phyloP scores from a whole-genome alignment of 2,113 vertebrate species.

The Turdus rufiventris region DNA sequence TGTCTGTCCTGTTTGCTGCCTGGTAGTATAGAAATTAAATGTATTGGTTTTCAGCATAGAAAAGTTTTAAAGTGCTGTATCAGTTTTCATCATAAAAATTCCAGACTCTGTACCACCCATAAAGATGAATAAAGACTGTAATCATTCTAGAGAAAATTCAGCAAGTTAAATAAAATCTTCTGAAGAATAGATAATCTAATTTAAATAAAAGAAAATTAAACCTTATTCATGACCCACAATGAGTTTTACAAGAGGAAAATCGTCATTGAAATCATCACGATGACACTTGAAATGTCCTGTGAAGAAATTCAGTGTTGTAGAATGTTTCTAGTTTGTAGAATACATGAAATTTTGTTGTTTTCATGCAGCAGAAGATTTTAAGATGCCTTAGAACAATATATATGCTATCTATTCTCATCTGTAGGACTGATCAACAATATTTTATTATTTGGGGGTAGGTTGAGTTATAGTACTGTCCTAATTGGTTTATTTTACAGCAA shows the following conservation, averaged over 20 bases:
- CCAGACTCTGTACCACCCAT: conserved; percentile 1
- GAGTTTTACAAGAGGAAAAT: neutral
- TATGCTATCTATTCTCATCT: neutral
- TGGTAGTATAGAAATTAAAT: neutral
- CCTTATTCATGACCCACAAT: neutral
- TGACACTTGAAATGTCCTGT: neutral
- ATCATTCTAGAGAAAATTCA: neutral
- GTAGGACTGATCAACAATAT: neutral
- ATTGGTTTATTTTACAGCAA: neutral
- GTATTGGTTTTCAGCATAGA: neutral
- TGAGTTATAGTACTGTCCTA: neutral
- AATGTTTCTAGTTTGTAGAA: neutral
- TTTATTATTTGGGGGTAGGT: neutral
- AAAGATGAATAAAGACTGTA: neutral
- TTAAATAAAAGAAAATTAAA: neutral
- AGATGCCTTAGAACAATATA: neutral
- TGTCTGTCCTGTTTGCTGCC: neutral
- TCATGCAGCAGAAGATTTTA: neutral
- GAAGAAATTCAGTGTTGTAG: neutral
- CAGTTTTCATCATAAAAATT: conserved; percentile 24
- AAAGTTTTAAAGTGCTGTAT: conserved; percentile 1
- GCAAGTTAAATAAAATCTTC: neutral
- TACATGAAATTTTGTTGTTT: neutral
- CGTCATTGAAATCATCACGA: neutral
- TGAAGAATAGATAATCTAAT: neutral